These are phyloP conservation scores for Trochalopteron elliotii DNA, from an alignment of 2,113 vertebrate species.

Conservation along the genomic window DNA sequence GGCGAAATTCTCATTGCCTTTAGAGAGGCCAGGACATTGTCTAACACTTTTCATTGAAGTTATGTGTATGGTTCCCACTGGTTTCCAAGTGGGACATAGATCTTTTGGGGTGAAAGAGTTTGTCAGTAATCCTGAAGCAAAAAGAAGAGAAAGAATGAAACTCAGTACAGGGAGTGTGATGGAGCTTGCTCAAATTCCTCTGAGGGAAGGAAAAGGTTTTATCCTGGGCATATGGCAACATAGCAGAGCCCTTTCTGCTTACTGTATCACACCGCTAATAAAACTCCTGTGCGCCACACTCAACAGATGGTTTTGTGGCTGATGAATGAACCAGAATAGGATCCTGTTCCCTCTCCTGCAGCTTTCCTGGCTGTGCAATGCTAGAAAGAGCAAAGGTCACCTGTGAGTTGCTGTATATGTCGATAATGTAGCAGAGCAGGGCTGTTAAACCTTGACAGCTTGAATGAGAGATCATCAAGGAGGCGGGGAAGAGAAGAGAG, in stretches of 20 bases:
- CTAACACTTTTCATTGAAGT: not conserved
- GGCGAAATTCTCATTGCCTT: not conserved
- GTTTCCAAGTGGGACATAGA: not conserved
- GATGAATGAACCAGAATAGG: constrained; percentile 23
- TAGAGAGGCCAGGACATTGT: not conserved
- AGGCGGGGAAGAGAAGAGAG: not conserved
- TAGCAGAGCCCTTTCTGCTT: constrained; percentile 37
- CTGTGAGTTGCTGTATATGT: not conserved
- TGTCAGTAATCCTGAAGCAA: not conserved
- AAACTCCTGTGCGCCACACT: constrained; percentile 6
- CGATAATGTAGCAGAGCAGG: not conserved
- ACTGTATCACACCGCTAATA: constrained; percentile 14
- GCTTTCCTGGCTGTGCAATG: constrained; percentile 10
- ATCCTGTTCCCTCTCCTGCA: not conserved
- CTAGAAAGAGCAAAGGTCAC: constrained; percentile 12
- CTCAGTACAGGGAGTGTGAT: not conserved
- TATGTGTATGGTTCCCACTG: not conserved
- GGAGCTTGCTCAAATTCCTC: not conserved
- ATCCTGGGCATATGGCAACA: not conserved
- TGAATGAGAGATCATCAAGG: not conserved
- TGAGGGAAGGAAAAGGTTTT: not conserved
- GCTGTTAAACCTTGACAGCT: not conserved
- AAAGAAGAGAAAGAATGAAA: not conserved
- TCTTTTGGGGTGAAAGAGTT: not conserved
- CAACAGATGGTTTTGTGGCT: constrained; percentile 41